Percentiles rank a stretch among this genome's conserved stretches.
These are phyloP conservation scores for Calvadosia cruxmelitensis DNA, from an alignment of 30 jellyfish, hydroid and myxozoan genomes.

Conservation along the genomic window DNA sequence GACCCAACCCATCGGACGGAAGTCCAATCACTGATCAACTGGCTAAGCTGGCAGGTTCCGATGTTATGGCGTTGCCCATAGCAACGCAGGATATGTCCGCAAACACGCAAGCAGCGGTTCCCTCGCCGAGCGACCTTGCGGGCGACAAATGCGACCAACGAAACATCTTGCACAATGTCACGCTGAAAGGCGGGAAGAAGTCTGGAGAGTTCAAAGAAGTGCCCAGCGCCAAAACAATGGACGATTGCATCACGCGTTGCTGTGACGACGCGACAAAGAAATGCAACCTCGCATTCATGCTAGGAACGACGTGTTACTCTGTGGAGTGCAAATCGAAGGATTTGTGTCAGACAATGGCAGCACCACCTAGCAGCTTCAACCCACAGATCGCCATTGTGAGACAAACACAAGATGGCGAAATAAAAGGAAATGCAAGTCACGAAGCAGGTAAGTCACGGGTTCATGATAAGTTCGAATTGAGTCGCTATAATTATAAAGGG, in stretches of 20 bases:
- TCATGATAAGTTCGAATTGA: too few species aligned
- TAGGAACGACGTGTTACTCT: constrained; percentile 73
- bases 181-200: constrained; percentile 86
- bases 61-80: background rate
- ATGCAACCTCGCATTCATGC: constrained; percentile 89
- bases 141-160: constrained; percentile 3
- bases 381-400: constrained; percentile 84
- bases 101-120: constrained; percentile 22
- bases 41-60: background rate
- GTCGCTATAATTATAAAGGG: too few species aligned
- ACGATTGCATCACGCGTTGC: constrained; percentile 61
- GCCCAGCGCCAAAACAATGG: constrained; percentile 41
- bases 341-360: constrained; percentile 59
- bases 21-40: background rate
- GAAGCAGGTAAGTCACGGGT: too few species aligned
- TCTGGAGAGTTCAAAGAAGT: constrained; percentile 86
- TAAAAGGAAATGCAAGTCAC: too few species aligned
- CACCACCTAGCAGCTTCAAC: constrained; percentile 87
- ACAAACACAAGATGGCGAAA: constrained; percentile 6
- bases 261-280: constrained; percentile 65
- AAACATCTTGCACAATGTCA: constrained; percentile 44
- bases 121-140: constrained; percentile 18
- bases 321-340: constrained; percentile 69
- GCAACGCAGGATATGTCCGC: constrained; percentile 8
- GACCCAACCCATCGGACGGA: constrained; percentile 7